Percentiles rank a stretch among this genome's conserved stretches.
These are phyloP conservation scores for Candidula unifasciata DNA, from an alignment of 2,888 invertebrate genomes.

Conservation along the genomic window DNA sequence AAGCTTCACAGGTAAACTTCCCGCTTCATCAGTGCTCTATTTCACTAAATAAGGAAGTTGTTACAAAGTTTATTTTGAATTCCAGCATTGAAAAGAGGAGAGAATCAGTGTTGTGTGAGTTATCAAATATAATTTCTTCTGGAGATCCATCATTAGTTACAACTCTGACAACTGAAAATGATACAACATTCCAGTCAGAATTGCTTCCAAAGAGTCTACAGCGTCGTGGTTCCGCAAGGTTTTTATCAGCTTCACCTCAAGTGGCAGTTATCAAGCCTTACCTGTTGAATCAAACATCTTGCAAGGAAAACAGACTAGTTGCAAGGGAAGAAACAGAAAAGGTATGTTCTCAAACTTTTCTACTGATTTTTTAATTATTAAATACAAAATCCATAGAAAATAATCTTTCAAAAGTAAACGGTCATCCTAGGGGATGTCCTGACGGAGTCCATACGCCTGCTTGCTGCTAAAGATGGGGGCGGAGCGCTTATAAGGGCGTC, in stretches of 20 bases:
- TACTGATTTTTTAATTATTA: background rate
- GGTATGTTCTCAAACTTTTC: background rate
- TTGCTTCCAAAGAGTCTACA: background rate
- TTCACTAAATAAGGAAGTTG: background rate
- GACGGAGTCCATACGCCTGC: too few relatives aligned
- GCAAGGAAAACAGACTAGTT: background rate
- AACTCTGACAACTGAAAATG: background rate
- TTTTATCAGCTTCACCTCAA: background rate
- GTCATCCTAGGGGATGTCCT: too few relatives aligned
- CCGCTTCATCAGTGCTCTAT: background rate
- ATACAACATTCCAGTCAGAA: background rate
- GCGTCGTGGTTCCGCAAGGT: background rate
- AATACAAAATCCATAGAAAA: too few relatives aligned
- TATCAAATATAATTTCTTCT: background rate
- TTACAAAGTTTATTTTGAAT: background rate
- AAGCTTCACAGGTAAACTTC: too few relatives aligned
- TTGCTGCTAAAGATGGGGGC: too few relatives aligned
- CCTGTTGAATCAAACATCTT: background rate
- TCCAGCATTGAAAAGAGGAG: background rate
- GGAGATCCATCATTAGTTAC: background rate
- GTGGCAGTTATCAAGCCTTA: slow-evolving; percentile 35
- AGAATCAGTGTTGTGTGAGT: background rate
- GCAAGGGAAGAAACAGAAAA: background rate
- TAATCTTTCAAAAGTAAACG: too few relatives aligned
- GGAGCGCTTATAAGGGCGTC: too few relatives aligned